These are phyloP conservation scores for Notocelia uddmanniana DNA, from an alignment of 2,888 invertebrate genomes.

Conservation along the genomic window DNA sequence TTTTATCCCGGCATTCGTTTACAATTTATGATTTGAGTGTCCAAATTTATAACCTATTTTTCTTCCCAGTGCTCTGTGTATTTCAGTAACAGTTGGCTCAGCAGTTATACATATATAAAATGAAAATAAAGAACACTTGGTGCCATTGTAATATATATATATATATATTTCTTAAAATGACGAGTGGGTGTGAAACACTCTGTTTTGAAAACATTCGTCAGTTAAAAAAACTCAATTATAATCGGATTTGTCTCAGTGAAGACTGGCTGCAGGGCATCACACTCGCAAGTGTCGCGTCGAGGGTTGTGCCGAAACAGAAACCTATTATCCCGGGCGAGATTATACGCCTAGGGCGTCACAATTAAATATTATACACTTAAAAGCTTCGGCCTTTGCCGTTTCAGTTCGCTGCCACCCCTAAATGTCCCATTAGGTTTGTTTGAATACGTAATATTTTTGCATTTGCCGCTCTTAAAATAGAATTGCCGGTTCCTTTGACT, in stretches of 20 bases:
- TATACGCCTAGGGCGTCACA: constrained; percentile 87
- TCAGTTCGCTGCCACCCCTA: constrained; percentile 86
- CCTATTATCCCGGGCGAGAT: constrained; percentile 87
- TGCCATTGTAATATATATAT: not conserved
- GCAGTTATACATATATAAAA: not conserved
- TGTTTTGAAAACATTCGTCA: constrained; percentile 68
- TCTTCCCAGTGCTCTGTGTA: constrained; percentile 47
- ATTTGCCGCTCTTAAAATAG: constrained; percentile 84
- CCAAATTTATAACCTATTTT: constrained; percentile 66
- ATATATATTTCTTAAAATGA: constrained; percentile 30
- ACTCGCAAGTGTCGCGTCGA: constrained; percentile 81
- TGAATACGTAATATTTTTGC: constrained; percentile 87
- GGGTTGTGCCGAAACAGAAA: constrained; percentile 85
- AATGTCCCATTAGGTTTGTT: constrained; percentile 86
- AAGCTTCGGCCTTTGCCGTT: constrained; percentile 86
- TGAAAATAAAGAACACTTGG: not conserved
- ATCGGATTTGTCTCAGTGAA: constrained; percentile 83
- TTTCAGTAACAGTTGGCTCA: not conserved
- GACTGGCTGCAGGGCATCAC: constrained; percentile 79
- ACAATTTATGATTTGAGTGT: constrained; percentile 73
- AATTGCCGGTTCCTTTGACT: constrained; percentile 85
- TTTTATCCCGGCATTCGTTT: constrained; percentile 77
- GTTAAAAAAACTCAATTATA: constrained; percentile 81
- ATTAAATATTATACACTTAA: constrained; percentile 87
- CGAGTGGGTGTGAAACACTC: constrained; percentile 46